A percentile compares a stretch with the other conserved stretches of the same genome.
phyloP scores from a whole-genome alignment of 2,797 vertebrate genomes.

The Semotilus atromaculatus region DNA sequence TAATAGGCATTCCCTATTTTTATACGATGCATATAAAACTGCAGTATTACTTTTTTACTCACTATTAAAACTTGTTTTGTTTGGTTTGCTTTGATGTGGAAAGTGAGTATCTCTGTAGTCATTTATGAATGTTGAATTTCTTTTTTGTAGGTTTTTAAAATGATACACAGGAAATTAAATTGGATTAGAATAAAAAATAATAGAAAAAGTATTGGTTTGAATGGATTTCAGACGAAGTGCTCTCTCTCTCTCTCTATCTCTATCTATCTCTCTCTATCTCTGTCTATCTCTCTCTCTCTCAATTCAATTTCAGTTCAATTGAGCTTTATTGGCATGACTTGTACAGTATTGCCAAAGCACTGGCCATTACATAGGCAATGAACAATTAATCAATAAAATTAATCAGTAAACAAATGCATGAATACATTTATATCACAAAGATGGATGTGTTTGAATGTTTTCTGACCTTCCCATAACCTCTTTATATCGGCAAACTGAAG shows the following conservation, averaged over 20 bases:
- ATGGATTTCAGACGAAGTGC: conserved; percentile 22
- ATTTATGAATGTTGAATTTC: neutral
- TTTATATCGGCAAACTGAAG: conserved; percentile 51
- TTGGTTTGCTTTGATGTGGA: neutral
- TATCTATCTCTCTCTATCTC: neutral
- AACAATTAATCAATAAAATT: too few species aligned
- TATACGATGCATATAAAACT: conserved; percentile 1
- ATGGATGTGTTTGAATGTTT: conserved; percentile 54
- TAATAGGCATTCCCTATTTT: conserved; percentile 25
- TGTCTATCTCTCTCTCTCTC: too few species aligned
- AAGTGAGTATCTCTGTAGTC: neutral
- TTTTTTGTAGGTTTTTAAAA: neutral
- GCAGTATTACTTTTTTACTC: conserved; percentile 21
- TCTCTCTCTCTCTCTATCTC: conserved; percentile 22
- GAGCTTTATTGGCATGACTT: too few species aligned
- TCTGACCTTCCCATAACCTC: conserved; percentile 58
- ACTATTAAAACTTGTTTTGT: neutral
- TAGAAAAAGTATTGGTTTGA: conserved; percentile 22
- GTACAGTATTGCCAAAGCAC: too few species aligned
- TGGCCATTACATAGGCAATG: too few species aligned
- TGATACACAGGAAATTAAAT: neutral
- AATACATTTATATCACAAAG: too few species aligned
- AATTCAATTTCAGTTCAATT: too few species aligned
- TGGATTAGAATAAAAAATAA: conserved; percentile 40
- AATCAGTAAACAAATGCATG: too few species aligned